Evolutionary conservation across 2,113 vertebrate species (phyloP).

Genomic region (Microcebus tavaratra): DNA sequence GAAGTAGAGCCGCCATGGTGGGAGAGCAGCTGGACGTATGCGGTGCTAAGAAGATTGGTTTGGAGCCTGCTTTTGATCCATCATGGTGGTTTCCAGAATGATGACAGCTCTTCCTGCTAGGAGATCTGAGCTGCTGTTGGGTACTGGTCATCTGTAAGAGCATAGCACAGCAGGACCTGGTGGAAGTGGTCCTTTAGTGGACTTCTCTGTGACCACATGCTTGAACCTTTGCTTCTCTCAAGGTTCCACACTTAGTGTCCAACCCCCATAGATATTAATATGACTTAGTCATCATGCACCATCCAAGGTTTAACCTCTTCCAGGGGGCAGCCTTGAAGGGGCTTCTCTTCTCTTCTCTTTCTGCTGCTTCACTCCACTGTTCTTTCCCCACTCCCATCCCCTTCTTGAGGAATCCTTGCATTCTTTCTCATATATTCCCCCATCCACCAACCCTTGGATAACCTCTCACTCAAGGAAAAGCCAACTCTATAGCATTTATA

Average conservation of each 20-base stretch:
- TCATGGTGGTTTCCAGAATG: accelerated
- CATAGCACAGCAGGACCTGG: accelerated
- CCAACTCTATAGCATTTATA: conserved; percentile 32
- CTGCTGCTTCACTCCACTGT: background rate
- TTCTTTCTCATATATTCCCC: conserved; percentile 34
- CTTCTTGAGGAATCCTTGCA: background rate
- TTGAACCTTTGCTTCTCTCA: background rate
- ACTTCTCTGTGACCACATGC: accelerated
- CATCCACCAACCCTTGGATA: conserved; percentile 28
- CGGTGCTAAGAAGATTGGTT: background rate
- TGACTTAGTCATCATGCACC: background rate
- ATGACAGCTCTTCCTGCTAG: accelerated
- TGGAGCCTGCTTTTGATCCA: background rate
- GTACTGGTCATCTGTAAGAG: too few species aligned
- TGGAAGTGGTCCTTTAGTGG: background rate
- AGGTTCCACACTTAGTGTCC: background rate
- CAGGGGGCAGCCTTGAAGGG: background rate
- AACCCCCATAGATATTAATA: background rate
- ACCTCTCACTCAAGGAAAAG: conserved; percentile 48
- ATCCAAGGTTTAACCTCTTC: too few species aligned
- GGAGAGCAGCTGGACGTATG: background rate
- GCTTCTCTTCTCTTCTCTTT: background rate
- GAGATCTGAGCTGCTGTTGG: background rate
- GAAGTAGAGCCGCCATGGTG: background rate
- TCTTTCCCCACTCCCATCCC: background rate